These are phyloP conservation scores for Barnardius zonarius DNA, from an alignment of 2,113 vertebrate species.

Conservation along the genomic window DNA sequence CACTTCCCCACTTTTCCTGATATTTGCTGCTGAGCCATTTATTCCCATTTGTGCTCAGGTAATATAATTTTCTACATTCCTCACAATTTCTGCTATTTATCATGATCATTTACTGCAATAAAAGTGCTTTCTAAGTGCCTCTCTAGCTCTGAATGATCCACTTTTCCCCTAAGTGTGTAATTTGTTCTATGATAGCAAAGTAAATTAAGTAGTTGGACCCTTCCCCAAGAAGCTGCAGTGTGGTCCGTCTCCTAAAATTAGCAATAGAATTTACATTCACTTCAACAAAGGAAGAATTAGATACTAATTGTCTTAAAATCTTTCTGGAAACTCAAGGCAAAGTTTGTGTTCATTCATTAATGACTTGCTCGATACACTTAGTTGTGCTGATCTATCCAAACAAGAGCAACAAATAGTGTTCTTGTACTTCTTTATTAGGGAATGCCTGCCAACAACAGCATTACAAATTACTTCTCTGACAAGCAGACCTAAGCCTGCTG, in stretches of 20 bases:
- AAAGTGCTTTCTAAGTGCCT: not conserved
- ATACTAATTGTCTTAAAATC: not conserved
- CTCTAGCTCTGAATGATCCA: not conserved
- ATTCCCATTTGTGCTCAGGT: not conserved
- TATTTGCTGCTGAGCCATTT: not conserved
- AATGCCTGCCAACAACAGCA: conserved; percentile 22
- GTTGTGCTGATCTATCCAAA: conserved; percentile 15
- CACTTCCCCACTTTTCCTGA: not conserved
- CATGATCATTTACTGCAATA: not conserved
- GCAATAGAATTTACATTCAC: not conserved
- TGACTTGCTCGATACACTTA: not conserved
- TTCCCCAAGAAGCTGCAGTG: not conserved
- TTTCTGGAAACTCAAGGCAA: not conserved
- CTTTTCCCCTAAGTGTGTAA: not conserved
- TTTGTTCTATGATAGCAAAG: not conserved
- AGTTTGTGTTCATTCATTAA: not conserved
- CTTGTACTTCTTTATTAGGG: conserved; percentile 14
- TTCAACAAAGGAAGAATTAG: not conserved
- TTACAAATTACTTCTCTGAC: not conserved
- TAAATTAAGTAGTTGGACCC: not conserved
- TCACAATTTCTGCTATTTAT: not conserved
- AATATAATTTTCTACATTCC: not conserved
- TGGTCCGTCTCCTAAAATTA: not conserved
- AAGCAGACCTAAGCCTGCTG: not conserved
- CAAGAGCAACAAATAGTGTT: not conserved